Evolutionary conservation across 2,113 vertebrate species (phyloP), one percentile per base, ranked within the genome.

Genomic region (Pogonocichla stellata): DNA sequence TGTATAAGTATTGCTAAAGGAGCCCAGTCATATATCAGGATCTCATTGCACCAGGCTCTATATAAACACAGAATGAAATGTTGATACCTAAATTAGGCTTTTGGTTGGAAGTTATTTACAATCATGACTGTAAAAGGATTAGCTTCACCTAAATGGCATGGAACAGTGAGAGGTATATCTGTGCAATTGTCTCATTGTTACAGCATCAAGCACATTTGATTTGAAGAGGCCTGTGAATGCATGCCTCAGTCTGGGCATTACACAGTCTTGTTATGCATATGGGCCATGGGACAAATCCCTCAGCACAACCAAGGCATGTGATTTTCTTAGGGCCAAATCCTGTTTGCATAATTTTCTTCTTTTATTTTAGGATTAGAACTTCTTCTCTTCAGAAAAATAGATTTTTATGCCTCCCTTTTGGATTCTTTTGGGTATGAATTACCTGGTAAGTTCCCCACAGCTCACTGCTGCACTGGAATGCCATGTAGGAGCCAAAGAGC

Each of bases 351-450:
- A 56, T 81, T 92, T 83, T 36, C 26, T 84, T 74, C 92, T 92
- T 95, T 97, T 79, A 81, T 92, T 93, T 83, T 80, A 62, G 79
- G 88, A 92, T 96, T 95, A 93, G 36, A 86, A 78, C 19, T 83
- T 74, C 51, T 90, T 8, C 14, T 94, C n/a, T 51, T 84, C 28
- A 64, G 72, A 80, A 90, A 92, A 94, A 86, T 11, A 88, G 58
- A 29, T 57, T 88, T 93, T 90, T 70, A 51, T 93, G 28, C 25
- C 56, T 86, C 6, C 5, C 9, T 69, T 94, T 80, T 45, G 18
- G 90, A 75, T 92, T 81, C 31, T 89, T 96, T 75, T 24, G 45
- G 6, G 34, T 82, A 45, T 72, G 33, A 95, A 89, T 82, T 87
- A 95, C 67, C 84, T 89, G 66, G 25, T 79, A 57, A 60, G 65